Conservation (phyloP, 2,113 vertebrate genomes). For the Hemiscyllium ocellatum region DNA sequence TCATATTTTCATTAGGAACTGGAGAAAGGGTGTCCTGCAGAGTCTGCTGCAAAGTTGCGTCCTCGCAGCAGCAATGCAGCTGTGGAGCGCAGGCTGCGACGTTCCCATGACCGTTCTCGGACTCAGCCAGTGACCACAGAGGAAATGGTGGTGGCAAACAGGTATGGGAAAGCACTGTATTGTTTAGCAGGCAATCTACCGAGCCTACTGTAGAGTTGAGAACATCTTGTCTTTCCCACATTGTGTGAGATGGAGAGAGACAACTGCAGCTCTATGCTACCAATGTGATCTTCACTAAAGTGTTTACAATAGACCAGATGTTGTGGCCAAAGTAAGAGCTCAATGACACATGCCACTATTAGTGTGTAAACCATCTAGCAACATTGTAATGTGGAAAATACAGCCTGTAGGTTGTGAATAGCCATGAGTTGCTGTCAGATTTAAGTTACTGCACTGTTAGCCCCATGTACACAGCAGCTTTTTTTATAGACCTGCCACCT, state of each 20-base stretch:
- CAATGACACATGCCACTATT: background rate
- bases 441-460: no score
- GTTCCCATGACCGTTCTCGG: constrained; percentile 53
- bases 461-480: no score
- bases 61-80: constrained; percentile 50
- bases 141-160: constrained; percentile 52
- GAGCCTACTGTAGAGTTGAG: background rate
- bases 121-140: constrained; percentile 63
- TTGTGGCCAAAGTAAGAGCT: background rate
- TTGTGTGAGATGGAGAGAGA: background rate
- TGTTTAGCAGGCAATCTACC: background rate
- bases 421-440: no score
- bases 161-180: constrained; percentile 43
- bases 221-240: background rate
- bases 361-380: no score
- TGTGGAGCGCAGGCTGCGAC: constrained; percentile 52
- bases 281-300: background rate
- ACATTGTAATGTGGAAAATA: no score
- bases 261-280: background rate
- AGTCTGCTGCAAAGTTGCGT: constrained; percentile 49
- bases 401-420: no score
- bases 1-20: constrained; percentile 52
- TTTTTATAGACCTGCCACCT: no score
- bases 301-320: background rate
- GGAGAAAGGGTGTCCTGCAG: constrained; percentile 56